A percentile compares a stretch with the other conserved stretches of the same genome.
These are phyloP conservation scores for Cactoblastis cactorum DNA, from an alignment of 2,888 invertebrate species.

Conservation along the genomic window DNA sequence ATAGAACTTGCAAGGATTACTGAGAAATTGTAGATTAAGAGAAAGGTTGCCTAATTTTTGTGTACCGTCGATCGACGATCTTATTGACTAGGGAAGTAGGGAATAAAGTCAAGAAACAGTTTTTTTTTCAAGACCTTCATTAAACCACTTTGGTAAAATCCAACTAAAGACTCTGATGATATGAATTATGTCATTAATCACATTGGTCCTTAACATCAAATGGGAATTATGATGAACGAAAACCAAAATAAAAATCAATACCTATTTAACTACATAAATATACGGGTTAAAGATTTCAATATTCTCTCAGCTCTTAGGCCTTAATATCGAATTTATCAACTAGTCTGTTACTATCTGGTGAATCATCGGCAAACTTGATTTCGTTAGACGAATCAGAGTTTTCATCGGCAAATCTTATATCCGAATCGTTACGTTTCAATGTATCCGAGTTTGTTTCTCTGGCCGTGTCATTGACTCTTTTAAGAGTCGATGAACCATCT, in stretches of 20 bases:
- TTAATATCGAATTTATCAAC: constrained; percentile 62
- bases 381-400: constrained; percentile 79
- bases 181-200: constrained; percentile 53
- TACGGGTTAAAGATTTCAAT: constrained; percentile 5
- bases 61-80: too few species aligned
- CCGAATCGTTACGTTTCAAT: constrained; percentile 79
- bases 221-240: constrained; percentile 19
- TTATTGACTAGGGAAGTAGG: too few species aligned
- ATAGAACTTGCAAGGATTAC: too few species aligned
- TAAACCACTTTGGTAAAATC: neutral
- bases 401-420: constrained; percentile 86
- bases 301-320: constrained; percentile 33
- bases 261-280: neutral
- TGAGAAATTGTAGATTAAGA: too few species aligned
- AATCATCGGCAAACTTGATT: constrained; percentile 69
- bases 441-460: constrained; percentile 81
- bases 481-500: constrained; percentile 63
- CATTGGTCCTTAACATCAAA: constrained; percentile 66
- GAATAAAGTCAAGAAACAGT: too few species aligned
- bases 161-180: constrained; percentile 44
- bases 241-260: neutral
- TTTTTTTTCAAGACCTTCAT: neutral
- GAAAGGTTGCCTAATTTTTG: too few species aligned
- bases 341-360: constrained; percentile 68
- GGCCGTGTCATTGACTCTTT: constrained; percentile 82